Percentiles rank a stretch among this genome's conserved stretches.
Evolutionary conservation across 1,140 invertebrate species (phyloP).

Genomic region (Drosophila kurseongensis): DNA sequence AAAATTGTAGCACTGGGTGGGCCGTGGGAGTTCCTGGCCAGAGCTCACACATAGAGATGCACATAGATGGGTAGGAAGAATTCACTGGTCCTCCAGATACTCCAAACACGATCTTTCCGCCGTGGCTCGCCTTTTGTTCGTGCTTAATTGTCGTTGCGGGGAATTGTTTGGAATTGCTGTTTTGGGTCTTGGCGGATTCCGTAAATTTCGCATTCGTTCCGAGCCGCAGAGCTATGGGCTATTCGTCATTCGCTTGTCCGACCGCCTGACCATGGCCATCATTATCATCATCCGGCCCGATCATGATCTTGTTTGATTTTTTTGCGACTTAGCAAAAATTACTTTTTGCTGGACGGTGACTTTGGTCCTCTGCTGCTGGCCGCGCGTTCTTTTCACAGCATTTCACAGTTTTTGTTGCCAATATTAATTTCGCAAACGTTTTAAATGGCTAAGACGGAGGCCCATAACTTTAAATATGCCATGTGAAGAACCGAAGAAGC

Average conservation of each 20-base stretch:
- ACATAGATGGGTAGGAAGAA: conserved; percentile 16
- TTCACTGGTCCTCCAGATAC: conserved; percentile 24
- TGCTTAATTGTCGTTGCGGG: conserved; percentile 83
- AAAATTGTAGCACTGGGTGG: conserved; percentile 82
- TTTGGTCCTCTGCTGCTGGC: conserved; percentile 38
- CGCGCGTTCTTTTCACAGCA: conserved; percentile 81
- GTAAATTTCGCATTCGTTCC: conserved; percentile 82
- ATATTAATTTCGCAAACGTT: conserved; percentile 83
- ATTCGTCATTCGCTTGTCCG: conserved; percentile 84
- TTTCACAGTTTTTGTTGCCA: conserved; percentile 79
- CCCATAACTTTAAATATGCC: conserved; percentile 77
- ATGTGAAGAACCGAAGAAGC: conserved; percentile 33
- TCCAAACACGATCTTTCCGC: conserved; percentile 20
- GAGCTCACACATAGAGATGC: conserved; percentile 16
- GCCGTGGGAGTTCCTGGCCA: conserved; percentile 70
- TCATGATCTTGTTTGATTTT: conserved; percentile 54
- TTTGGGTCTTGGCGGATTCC: conserved; percentile 71
- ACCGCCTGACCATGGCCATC: conserved; percentile 30
- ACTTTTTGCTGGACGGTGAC: conserved; percentile 54
- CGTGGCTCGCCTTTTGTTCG: conserved; percentile 58
- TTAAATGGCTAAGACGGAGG: conserved; percentile 77
- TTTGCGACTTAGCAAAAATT: conserved; percentile 70
- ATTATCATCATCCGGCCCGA: conserved; percentile 31
- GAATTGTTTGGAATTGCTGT: conserved; percentile 67
- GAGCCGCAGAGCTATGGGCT: conserved; percentile 66